These are phyloP conservation scores for Bombus pyrosoma DNA, from an alignment of 1,140 invertebrate species.

Conservation along the genomic window DNA sequence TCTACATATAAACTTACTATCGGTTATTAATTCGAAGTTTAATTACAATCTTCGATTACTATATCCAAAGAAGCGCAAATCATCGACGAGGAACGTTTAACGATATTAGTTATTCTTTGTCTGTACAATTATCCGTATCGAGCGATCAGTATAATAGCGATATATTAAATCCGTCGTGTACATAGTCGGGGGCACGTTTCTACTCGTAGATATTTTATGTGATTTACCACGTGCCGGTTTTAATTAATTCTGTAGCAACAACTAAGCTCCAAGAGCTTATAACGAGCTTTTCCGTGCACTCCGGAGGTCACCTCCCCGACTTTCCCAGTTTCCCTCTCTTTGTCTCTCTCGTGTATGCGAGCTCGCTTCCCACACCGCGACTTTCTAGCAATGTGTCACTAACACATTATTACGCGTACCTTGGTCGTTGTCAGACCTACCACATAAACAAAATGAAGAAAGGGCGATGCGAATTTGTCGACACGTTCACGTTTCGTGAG, in stretches of 20 bases:
- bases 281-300: conserved; percentile 65
- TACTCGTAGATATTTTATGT: conserved; percentile 59
- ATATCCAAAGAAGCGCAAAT: neutral
- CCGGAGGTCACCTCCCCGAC: conserved; percentile 51
- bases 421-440: neutral
- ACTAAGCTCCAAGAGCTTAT: conserved; percentile 71
- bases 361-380: neutral
- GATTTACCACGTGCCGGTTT: conserved; percentile 60
- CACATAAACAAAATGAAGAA: neutral
- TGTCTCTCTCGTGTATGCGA: neutral
- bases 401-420: neutral
- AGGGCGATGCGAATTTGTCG: neutral
- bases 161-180: conserved; percentile 30
- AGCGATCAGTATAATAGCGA: conserved; percentile 7
- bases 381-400: neutral
- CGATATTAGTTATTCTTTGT: too few species aligned
- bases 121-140: neutral
- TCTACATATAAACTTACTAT: neutral
- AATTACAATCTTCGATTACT: neutral
- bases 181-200: conserved; percentile 40
- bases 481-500: too few species aligned
- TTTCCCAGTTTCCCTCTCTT: conserved; percentile 2
- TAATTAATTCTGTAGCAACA: conserved; percentile 73
- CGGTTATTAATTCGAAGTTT: neutral
- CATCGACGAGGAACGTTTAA: neutral